A percentile compares a stretch with the other conserved stretches of the same genome.
Conservation (phyloP, 2,888 invertebrate species). For the Brenthis daphne region DNA sequence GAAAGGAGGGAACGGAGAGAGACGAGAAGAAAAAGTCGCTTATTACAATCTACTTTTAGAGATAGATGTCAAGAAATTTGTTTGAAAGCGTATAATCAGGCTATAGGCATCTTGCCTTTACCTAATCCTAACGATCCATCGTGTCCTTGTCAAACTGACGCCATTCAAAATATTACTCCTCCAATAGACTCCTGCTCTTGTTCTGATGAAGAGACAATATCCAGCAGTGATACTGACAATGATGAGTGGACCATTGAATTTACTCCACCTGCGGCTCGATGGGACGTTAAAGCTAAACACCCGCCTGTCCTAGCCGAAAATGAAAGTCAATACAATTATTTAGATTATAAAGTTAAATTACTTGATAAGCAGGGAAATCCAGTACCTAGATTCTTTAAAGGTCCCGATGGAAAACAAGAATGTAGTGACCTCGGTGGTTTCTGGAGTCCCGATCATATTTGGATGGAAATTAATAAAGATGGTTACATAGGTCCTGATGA, state of each 20-base stretch:
- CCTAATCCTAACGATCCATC: conserved; percentile 67
- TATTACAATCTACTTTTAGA: conserved; percentile 71
- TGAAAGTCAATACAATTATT: conserved; percentile 67
- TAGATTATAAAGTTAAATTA: conserved; percentile 73
- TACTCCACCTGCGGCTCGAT: conserved; percentile 67
- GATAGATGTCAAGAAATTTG: conserved; percentile 77
- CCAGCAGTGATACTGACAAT: conserved; percentile 69
- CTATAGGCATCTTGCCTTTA: conserved; percentile 67
- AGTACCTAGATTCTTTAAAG: conserved; percentile 69
- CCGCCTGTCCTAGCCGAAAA: conserved; percentile 51
- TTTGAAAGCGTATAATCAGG: conserved; percentile 75
- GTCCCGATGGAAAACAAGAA: conserved; percentile 68
- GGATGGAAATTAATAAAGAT: conserved; percentile 74
- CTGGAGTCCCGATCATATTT: conserved; percentile 61
- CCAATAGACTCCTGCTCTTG: conserved; percentile 73
- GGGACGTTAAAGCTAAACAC: conserved; percentile 67
- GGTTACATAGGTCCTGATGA: conserved; percentile 72
- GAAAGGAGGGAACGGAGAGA: conserved; percentile 70
- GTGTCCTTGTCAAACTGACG: conserved; percentile 64
- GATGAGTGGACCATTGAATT: conserved; percentile 76
- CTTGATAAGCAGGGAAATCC: conserved; percentile 69
- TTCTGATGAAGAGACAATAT: conserved; percentile 62
- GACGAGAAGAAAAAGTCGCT: conserved; percentile 65
- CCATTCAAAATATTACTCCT: conserved; percentile 47
- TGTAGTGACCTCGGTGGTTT: conserved; percentile 77